Percentiles rank a stretch among this genome's conserved stretches.
These are phyloP conservation scores for Tachycineta bicolor DNA, from an alignment of 2,113 vertebrate genomes.

Conservation along the genomic window DNA sequence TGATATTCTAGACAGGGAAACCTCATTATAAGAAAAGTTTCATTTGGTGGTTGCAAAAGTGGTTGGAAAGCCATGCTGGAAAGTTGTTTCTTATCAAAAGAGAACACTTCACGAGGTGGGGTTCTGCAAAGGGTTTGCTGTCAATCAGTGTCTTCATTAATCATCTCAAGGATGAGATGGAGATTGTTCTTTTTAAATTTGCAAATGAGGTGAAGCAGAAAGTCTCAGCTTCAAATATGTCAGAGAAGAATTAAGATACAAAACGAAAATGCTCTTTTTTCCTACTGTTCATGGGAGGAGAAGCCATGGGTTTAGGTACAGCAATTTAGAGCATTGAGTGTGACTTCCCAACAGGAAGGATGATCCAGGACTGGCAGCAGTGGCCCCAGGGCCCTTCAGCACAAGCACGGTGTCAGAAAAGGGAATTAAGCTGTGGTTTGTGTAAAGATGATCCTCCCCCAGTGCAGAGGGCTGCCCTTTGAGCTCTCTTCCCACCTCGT, in stretches of 20 bases:
- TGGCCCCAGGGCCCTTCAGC: neutral
- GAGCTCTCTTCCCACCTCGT: neutral
- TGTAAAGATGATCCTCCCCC: neutral
- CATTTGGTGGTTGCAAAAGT: neutral
- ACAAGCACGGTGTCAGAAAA: neutral
- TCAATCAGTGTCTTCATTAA: neutral
- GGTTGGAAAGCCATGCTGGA: neutral
- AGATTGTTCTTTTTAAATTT: neutral
- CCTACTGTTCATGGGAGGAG: neutral
- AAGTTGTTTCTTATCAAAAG: neutral
- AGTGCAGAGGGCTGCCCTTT: neutral
- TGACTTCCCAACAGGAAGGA: neutral
- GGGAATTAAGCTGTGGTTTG: too few species aligned
- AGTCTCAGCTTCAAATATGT: neutral
- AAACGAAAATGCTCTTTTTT: neutral
- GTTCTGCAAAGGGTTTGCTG: neutral
- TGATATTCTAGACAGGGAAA: neutral
- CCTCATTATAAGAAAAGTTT: neutral
- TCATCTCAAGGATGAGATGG: neutral
- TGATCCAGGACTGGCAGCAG: rapidly evolving
- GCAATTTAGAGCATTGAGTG: rapidly evolving
- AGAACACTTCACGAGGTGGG: neutral
- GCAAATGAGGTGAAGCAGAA: neutral
- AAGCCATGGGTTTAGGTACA: neutral
- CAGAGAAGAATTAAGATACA: neutral